These are phyloP conservation scores for Antedon mediterranea DNA, from an alignment of 53 echinoderm and acorn worm genomes.

Conservation along the genomic window DNA sequence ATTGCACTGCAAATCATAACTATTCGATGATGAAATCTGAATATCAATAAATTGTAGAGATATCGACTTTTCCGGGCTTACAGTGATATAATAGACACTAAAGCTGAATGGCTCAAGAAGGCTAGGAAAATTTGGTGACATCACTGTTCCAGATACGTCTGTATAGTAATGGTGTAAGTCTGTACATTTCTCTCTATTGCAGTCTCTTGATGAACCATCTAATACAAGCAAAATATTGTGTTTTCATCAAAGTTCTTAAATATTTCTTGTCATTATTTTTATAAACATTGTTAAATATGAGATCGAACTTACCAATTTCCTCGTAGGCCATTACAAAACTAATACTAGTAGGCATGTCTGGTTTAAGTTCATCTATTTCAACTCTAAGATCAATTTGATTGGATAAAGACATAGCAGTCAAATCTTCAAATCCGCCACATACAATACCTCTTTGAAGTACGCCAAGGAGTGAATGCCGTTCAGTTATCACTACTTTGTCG, in stretches of 20 bases:
- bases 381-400: background rate
- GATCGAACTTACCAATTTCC: constrained; percentile 10
- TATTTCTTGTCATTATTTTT: too few species aligned
- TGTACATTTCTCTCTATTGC: background rate
- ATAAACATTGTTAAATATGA: too few species aligned
- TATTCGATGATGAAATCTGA: background rate
- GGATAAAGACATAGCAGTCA: background rate
- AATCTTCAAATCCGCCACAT: background rate
- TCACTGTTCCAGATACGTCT: background rate
- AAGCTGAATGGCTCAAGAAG: background rate
- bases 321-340: background rate
- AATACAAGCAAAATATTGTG: background rate
- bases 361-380: background rate
- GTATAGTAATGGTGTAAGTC: background rate
- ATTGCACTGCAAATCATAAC: background rate
- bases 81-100: background rate
- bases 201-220: background rate
- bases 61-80: background rate
- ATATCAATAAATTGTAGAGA: background rate
- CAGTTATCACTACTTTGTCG: background rate
- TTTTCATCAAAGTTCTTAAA: too few species aligned
- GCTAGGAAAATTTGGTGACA: background rate
- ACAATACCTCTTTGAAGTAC: background rate
- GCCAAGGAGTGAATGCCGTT: background rate
- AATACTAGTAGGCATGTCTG: background rate